Conservation (phyloP, 2,888 invertebrate species). For the Achlya flavicornis region DNA sequence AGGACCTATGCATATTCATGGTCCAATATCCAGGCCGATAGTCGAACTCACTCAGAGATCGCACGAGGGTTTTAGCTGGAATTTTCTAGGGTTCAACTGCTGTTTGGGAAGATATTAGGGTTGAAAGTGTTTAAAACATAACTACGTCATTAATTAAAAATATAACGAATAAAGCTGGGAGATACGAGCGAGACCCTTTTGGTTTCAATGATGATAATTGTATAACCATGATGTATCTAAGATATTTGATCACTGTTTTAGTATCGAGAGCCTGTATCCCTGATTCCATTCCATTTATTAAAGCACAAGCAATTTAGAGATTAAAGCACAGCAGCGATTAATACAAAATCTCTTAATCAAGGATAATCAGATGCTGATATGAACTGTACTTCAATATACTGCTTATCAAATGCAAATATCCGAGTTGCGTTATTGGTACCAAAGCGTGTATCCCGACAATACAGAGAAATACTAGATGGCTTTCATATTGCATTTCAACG, state of each 20-base stretch:
- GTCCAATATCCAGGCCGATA: slow-evolving; percentile 27
- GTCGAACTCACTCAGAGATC: slow-evolving; percentile 20
- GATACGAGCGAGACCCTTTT: too few species aligned
- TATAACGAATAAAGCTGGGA: too few species aligned
- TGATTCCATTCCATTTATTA: too few species aligned
- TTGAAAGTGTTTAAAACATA: too few species aligned
- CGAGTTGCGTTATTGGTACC: background rate
- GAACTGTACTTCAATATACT: background rate
- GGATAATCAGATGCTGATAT: background rate
- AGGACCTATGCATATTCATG: slow-evolving; percentile 43
- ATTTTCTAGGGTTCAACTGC: background rate
- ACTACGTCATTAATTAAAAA: too few species aligned
- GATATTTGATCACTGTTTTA: too few species aligned
- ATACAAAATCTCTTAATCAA: background rate
- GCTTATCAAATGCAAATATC: background rate
- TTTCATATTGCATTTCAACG: slow-evolving; percentile 6
- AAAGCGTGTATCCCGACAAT: background rate
- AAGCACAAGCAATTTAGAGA: background rate
- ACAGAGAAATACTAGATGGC: background rate
- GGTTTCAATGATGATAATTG: too few species aligned
- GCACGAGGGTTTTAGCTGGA: slow-evolving; percentile 21
- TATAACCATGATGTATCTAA: too few species aligned
- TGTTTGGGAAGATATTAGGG: background rate
- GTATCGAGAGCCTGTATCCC: background rate
- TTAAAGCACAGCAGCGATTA: background rate